Percentiles rank a stretch among this genome's conserved stretches.
Conservation (phyloP, 2,113 vertebrate genomes). For the Odocoileus hemionus region DNA sequence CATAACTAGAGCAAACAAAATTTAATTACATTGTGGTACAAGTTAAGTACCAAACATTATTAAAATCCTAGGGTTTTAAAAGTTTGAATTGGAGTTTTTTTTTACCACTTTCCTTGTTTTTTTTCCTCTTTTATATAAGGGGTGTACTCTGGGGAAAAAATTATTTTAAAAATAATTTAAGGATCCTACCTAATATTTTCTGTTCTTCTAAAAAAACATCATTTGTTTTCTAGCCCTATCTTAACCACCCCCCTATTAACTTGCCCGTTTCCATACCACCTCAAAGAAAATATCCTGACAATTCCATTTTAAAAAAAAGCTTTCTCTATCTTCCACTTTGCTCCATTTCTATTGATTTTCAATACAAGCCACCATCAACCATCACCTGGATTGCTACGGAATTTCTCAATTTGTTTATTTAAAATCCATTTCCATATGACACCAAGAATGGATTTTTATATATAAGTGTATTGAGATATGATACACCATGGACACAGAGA, state of each 20-base stretch:
- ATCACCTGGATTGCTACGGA: not conserved
- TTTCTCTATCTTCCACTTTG: not conserved
- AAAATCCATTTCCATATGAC: not conserved
- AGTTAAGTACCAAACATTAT: not conserved
- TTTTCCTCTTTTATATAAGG: not conserved
- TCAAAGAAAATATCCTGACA: not conserved
- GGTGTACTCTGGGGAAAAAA: not conserved
- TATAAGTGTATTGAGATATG: not conserved
- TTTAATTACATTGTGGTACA: not conserved
- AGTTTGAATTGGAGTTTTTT: not conserved
- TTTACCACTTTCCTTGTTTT: not conserved
- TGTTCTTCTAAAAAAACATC: not conserved
- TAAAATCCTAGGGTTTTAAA: not conserved
- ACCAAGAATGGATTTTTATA: not conserved
- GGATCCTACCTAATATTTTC: not conserved
- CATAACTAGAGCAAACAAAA: not conserved
- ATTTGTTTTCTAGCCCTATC: not conserved
- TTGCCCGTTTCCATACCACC: not conserved
- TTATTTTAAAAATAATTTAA: not conserved
- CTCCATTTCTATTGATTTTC: not conserved
- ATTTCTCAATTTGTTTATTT: not conserved
- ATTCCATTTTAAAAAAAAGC: not conserved
- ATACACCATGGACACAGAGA: not conserved
- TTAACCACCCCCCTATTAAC: not conserved
- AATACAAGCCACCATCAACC: not conserved